phyloP scores from a whole-genome alignment of 2,113 vertebrate genomes.

The Dascyllus trimaculatus region DNA sequence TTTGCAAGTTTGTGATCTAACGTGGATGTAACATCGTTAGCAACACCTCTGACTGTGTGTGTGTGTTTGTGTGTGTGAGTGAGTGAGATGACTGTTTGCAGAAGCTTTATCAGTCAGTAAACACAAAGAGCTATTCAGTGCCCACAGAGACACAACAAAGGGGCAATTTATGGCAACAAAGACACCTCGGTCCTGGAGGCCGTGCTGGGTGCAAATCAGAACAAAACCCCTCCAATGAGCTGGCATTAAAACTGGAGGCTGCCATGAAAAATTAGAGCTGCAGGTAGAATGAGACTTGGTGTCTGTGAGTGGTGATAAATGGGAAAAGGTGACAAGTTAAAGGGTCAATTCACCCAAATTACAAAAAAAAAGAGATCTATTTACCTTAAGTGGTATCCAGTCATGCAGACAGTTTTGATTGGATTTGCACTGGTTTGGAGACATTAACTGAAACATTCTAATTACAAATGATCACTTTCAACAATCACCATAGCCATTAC shows the following conservation, averaged over 20 bases:
- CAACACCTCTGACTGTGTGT: conserved; percentile 41
- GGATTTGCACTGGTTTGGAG: not conserved
- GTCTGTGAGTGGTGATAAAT: not conserved
- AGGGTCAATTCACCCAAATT: not conserved
- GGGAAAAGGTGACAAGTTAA: not conserved
- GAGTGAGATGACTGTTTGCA: conserved; percentile 68
- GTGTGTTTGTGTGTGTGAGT: conserved; percentile 29
- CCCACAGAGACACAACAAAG: conserved; percentile 69
- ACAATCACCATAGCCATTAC: not conserved
- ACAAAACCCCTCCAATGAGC: conserved; percentile 26
- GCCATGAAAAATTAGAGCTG: conserved; percentile 24
- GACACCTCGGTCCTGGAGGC: conserved; percentile 66
- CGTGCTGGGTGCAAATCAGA: conserved; percentile 37
- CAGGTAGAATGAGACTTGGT: conserved; percentile 7
- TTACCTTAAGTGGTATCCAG: too few relatives aligned
- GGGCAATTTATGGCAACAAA: conserved; percentile 77
- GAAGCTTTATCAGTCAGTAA: conserved; percentile 69
- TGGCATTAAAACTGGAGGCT: conserved; percentile 35
- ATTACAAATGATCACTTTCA: not conserved
- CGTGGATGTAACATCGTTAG: conserved; percentile 50
- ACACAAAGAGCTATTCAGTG: conserved; percentile 76
- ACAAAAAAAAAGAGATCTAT: too few relatives aligned
- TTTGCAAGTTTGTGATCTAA: conserved; percentile 42
- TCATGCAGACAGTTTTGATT: not conserved
- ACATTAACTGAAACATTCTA: not conserved